Evolutionary conservation across 1,140 invertebrate species (phyloP), one percentile per base, ranked within the genome.

Genomic region (Anastatus disparis): DNA sequence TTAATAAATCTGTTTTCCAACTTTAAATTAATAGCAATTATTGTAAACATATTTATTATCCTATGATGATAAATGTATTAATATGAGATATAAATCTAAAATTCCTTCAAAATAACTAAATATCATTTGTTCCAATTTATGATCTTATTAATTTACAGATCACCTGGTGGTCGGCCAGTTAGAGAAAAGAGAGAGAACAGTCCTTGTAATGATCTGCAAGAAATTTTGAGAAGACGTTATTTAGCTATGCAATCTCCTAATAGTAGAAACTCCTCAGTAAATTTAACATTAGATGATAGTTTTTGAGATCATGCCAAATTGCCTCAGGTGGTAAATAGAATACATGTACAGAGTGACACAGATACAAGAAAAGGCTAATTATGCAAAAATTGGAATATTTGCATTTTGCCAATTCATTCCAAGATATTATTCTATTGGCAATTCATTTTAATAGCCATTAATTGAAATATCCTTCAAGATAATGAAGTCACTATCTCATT

Each of bases 191-290:
- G 82, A 48, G 84, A 82, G 35, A 84, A 82, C 22, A 85, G 83
- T 77, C 85, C 84, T n/a, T 85, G 84, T 56, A 85, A 84, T 61
- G 84, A 86, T 78, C 76, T 86, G 31, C 84, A 85, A 71, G 84
- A 84, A 72, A 86, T 86, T 62, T 75, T 86, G 46, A 74, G 82
- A 76, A 83, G 77, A 73, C 77, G 84, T 55, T 86, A 86, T 22
- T 65, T 81, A 9, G 82, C 80, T 13, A 84, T 83, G 81, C 79
- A 81, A 52, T 81, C 83, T 26, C 81, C 80, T 2, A 78, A 84
- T n/a, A 85, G 79, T 61, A 80, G 74, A 70, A 83, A 84, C 74
- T 84, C 81, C 13, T 84, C 84, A 42, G 53, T 59, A 17, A 81
- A 78, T 52, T 75, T 81, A 50, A 77, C 72, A 10, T 31, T 81